Evolutionary conservation across 2,797 vertebrate species (phyloP).

Genomic region (Okamejei kenojei): DNA sequence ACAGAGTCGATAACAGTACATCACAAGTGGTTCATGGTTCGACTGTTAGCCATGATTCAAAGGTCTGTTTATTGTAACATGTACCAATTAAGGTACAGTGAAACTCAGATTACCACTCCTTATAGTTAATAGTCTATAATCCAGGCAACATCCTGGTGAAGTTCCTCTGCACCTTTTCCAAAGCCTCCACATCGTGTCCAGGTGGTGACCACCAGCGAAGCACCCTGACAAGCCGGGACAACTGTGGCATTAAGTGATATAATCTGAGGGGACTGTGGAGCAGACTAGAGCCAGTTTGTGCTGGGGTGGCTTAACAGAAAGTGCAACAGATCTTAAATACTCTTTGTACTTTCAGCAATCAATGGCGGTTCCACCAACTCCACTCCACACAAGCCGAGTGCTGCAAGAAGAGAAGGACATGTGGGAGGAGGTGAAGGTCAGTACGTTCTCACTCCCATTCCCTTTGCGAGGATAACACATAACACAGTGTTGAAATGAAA

Average conservation of each 20-base stretch:
- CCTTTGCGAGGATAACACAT: too few relatives aligned
- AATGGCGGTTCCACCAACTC: conserved; percentile 87
- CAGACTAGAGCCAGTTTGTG: not conserved
- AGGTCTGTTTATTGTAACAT: too few relatives aligned
- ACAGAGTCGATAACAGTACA: not conserved
- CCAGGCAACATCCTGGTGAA: too few relatives aligned
- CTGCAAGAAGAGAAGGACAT: conserved; percentile 88
- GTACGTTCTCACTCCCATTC: conserved; percentile 41
- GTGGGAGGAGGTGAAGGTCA: conserved; percentile 97
- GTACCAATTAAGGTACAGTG: too few relatives aligned
- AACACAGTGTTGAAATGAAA: not conserved
- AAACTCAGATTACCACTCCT: too few relatives aligned
- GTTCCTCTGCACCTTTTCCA: too few relatives aligned
- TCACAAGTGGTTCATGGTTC: too few relatives aligned
- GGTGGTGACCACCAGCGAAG: too few relatives aligned
- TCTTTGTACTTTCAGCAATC: conserved; percentile 64
- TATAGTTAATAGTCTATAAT: too few relatives aligned
- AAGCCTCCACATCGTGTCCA: too few relatives aligned
- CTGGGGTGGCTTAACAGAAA: not conserved
- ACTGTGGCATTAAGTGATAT: not conserved
- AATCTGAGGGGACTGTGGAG: not conserved
- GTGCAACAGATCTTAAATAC: not conserved
- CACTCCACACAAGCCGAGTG: conserved; percentile 87
- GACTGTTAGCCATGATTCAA: not conserved
- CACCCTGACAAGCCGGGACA: not conserved